Base-by-base conservation (phyloP, 1,140 invertebrate species). In the Bombus affinis region DNA sequence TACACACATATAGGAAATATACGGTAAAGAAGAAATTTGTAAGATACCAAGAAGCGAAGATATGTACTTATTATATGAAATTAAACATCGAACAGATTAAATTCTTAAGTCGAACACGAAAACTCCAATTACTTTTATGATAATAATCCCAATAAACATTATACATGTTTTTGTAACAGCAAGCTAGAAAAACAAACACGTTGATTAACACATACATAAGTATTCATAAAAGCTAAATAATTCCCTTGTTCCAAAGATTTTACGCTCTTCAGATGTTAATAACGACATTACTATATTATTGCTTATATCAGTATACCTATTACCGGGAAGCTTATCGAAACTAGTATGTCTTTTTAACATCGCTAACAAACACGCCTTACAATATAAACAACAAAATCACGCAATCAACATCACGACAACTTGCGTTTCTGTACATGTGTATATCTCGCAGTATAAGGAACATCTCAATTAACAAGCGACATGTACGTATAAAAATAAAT, bases 101-200 rank as follows among this genome's bases (percentile, higher is more conserved):
- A 28, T 28, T 71, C 5, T 4, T 6, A 15, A 25, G 10, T 42
- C 4, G 2, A 39, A 44, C 39, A 25, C n/a, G 59, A 75, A 65
- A 75, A 44, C 9, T 42, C 22, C 70, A 59, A 76, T 76, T 76
- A 35, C 44, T 57, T 32, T 44, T 32, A 32, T 32, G 1, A 32
- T 32, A 32, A 32, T 32, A 32, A 32, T 32, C 32, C 32, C 32
- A 32, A 32, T 32, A 32, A 32, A 32, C 47, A 28, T 13, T 62
- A 47, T 22, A 78, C 44, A 78, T 35, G 3, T 65, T 28, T 6
- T 28, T 13, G 2, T 71, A 71, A 72, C 66, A 47, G 65, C 82
- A 84, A 79, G 82, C 66, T 71, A 59, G 25, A 59, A 84, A 84
- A n/a, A 77, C 28, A 39, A 71, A 59, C 47, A 53, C 35, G n/a